Evolutionary conservation across 2,888 invertebrate species (phyloP).

Genomic region (Homarus gammarus): DNA sequence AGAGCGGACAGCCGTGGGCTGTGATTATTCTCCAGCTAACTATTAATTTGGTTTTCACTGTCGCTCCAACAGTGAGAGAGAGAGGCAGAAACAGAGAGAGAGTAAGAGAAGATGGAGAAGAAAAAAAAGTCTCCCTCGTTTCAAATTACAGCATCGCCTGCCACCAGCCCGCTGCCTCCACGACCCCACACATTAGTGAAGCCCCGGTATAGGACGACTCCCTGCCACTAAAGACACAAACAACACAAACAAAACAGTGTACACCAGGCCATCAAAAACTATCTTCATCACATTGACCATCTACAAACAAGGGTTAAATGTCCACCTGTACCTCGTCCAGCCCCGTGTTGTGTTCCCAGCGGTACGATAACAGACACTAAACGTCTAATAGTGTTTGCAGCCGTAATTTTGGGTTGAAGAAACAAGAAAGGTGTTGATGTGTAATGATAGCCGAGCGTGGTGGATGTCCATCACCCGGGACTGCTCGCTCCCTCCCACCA

Average conservation of each 20-base stretch:
- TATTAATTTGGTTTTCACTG: conserved; percentile 44
- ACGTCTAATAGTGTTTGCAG: conserved; percentile 60
- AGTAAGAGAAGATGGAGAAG: too few relatives aligned
- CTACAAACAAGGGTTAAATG: conserved; percentile 19
- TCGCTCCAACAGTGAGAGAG: background rate
- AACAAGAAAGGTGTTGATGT: conserved; percentile 67
- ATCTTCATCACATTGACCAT: background rate
- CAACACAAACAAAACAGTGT: background rate
- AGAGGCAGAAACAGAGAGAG: too few relatives aligned
- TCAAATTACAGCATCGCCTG: background rate
- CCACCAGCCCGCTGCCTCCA: background rate
- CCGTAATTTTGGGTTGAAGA: conserved; percentile 64
- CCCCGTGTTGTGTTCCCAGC: background rate
- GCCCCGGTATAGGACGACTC: too few relatives aligned
- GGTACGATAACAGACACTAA: conserved; percentile 52
- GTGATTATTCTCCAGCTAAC: conserved; percentile 30
- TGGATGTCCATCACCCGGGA: conserved; percentile 50
- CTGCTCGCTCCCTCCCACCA: conserved; percentile 26
- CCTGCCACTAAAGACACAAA: too few relatives aligned
- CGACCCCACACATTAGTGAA: too few relatives aligned
- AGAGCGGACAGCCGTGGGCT: conserved; percentile 9
- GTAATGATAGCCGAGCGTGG: conserved; percentile 54
- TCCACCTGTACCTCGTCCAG: background rate
- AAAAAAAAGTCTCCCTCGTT: background rate
- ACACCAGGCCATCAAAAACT: background rate